Evolutionary conservation across 2,888 invertebrate species (phyloP), one percentile per base, ranked within the genome.

Genomic region (Lithophane ornitopus): DNA sequence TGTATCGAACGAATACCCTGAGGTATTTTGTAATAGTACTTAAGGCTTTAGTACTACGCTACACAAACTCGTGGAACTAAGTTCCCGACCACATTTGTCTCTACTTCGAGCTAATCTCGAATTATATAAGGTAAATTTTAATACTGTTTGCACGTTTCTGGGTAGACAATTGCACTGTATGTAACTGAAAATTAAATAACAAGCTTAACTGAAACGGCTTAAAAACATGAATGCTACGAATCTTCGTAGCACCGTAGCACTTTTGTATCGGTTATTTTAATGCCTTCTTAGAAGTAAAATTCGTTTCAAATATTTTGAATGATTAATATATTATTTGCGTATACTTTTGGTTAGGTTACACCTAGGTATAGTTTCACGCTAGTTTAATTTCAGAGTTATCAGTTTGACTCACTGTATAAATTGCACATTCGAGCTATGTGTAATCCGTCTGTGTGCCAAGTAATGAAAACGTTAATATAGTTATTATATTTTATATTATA

Each of bases 21-120:
- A 78, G 59, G 84, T 70, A 73, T 84, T 81, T 84, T 81, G 84
- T 79, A 79, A 56, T 52, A 72, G 80, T 70, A 73, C 80, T 84
- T 83, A 78, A 72, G 79, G 80, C 73, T 73, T 81, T 56, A 72
- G 72, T 83, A 56, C 56, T 39, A 46, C 54, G 56, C 58, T 67
- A 67, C 80, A 73, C 69, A 81, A 69, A 79, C 49, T 84, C 65
- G 26, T 34, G 39, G 79, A 70, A 73, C 61, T 66, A 67, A 70
- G 69, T 84, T 81, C 19, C 52, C 28, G 39, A 79, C 80, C 69
- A 58, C 80, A 79, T 81, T 81, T 70, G 61, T 73, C 84, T 70
- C 69, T 81, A 79, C 69, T 70, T 70, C 69, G 19, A 78, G 61
- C 69, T 70, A 78, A 81, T 84, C 66, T 70, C 14, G 72, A 72